A percentile compares a stretch with the other conserved stretches of the same genome.
phyloP scores from a whole-genome alignment of 2,113 vertebrate genomes.

The Pipra filicauda region DNA sequence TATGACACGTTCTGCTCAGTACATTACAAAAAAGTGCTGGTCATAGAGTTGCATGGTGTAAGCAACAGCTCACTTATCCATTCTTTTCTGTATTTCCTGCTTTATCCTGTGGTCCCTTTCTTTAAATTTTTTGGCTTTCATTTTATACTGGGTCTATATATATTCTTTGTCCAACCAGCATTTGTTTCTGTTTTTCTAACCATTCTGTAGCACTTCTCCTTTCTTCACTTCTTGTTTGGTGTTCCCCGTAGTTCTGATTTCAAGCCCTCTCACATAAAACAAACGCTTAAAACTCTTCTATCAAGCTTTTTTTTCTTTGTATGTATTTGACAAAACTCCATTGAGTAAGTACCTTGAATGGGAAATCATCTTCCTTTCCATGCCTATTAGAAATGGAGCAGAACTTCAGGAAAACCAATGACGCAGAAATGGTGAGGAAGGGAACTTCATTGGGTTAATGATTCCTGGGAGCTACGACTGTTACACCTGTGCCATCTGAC shows the following conservation, averaged over 20 bases:
- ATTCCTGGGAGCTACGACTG: neutral
- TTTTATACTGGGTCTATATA: neutral
- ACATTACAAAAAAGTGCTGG: neutral
- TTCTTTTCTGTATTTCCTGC: neutral
- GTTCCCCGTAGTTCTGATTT: neutral
- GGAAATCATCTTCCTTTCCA: neutral
- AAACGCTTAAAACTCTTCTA: neutral
- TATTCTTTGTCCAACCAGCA: neutral
- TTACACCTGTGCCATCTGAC: neutral
- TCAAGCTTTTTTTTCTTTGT: neutral
- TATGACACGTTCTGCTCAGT: neutral
- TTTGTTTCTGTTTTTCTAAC: neutral
- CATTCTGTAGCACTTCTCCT: neutral
- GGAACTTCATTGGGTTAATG: neutral
- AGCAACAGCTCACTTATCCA: neutral
- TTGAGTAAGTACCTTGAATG: neutral
- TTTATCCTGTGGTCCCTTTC: neutral
- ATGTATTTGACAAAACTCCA: neutral
- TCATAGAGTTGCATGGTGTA: rapidly evolving
- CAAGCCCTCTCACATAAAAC: neutral
- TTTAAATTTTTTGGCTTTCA: neutral
- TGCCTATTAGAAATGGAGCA: neutral
- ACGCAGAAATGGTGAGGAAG: neutral
- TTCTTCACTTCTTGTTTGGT: neutral
- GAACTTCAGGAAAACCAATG: neutral